phyloP scores from a whole-genome alignment of 2,113 vertebrate genomes.

The Microtus pennsylvanicus region DNA sequence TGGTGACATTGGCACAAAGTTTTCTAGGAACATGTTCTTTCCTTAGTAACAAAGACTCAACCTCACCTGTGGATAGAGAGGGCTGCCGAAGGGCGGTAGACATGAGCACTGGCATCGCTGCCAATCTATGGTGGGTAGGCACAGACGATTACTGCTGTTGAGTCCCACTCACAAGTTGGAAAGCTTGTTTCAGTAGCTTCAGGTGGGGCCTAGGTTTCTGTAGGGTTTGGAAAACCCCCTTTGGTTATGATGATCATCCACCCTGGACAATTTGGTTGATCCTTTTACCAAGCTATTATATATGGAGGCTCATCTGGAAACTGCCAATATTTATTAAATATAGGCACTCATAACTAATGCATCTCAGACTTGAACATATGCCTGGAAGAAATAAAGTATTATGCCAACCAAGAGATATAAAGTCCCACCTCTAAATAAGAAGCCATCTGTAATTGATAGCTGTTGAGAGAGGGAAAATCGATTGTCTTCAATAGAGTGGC shows the following conservation, averaged over 20 bases:
- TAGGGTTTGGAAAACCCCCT: constrained; percentile 11
- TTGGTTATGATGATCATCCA: not conserved
- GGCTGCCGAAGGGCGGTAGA: not conserved
- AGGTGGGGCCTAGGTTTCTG: not conserved
- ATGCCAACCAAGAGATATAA: not conserved
- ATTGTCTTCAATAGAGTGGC: not conserved
- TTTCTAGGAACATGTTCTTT: constrained; percentile 46
- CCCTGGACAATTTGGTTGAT: not conserved
- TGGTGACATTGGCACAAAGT: not conserved
- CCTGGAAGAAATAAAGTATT: constrained; percentile 19
- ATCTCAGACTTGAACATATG: not conserved
- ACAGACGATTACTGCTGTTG: not conserved
- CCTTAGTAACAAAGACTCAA: constrained; percentile 18
- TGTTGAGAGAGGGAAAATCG: not conserved
- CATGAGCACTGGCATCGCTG: not conserved
- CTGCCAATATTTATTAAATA: not conserved
- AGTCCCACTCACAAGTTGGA: not conserved
- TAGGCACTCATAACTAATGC: not conserved
- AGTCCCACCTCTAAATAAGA: not conserved
- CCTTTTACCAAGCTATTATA: not conserved
- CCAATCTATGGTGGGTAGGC: not conserved
- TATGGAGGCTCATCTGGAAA: constrained; percentile 21
- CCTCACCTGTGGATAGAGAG: not conserved
- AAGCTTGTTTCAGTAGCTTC: not conserved
- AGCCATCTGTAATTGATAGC: not conserved